phyloP scores from a whole-genome alignment of 2,797 vertebrate species.

The Cephalopachus bancanus region DNA sequence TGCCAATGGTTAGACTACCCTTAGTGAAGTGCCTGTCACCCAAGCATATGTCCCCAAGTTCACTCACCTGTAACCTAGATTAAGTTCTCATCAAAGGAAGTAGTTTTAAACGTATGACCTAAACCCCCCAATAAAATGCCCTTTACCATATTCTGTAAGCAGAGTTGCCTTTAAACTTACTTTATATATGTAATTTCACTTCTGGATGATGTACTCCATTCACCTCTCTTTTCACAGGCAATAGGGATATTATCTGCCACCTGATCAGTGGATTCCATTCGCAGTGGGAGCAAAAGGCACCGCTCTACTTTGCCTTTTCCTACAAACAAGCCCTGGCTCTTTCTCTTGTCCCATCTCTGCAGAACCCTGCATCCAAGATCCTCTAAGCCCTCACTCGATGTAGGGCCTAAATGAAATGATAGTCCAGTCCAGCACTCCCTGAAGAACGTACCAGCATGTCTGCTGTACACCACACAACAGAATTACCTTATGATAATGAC shows the following conservation, averaged over 20 bases:
- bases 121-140: constrained; percentile 51
- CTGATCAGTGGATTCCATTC: background rate
- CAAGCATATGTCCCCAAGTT: background rate
- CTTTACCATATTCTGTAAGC: constrained; percentile 40
- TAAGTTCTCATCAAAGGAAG: constrained; percentile 28
- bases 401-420: background rate
- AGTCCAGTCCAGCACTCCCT: background rate
- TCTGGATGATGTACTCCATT: constrained; percentile 34
- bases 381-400: background rate
- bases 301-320: background rate
- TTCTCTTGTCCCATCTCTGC: background rate
- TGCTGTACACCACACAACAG: background rate
- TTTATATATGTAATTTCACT: constrained; percentile 53
- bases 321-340: background rate
- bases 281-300: background rate
- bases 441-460: background rate
- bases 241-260: background rate
- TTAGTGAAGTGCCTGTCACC: background rate
- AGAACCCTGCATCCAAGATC: background rate
- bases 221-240: constrained; percentile 32
- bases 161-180: constrained; percentile 20
- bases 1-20: background rate
- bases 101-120: background rate
- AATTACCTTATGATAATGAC: background rate
- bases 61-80: background rate